Evolutionary conservation across 2,113 vertebrate species (phyloP).

Genomic region (Polypterus bichir): DNA sequence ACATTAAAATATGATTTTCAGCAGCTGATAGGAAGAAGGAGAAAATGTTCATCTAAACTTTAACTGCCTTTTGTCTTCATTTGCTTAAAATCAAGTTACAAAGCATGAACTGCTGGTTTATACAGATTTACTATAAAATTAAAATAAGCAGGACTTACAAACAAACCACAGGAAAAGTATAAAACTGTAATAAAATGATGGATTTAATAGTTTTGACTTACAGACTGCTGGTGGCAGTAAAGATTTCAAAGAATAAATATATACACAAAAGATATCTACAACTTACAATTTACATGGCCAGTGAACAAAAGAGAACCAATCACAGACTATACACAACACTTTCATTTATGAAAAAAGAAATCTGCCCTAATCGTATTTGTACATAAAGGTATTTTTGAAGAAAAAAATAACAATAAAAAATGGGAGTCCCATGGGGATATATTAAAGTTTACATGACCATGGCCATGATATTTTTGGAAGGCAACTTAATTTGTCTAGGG

Average conservation of each 20-base stretch:
- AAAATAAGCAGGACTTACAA: slow-evolving; percentile 39
- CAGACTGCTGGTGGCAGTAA: slow-evolving; percentile 82
- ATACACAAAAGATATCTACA: slow-evolving; percentile 69
- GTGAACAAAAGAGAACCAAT: slow-evolving; percentile 66
- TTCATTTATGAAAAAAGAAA: slow-evolving; percentile 49
- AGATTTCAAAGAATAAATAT: slow-evolving; percentile 75
- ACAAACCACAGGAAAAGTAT: slow-evolving; percentile 49
- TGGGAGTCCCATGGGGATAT: slow-evolving; percentile 73
- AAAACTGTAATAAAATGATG: slow-evolving; percentile 61
- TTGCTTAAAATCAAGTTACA: too few relatives aligned
- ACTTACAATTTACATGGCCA: slow-evolving; percentile 58
- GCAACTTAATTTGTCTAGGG: slow-evolving; percentile 64
- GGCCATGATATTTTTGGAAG: slow-evolving; percentile 65
- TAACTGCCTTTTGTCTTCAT: too few relatives aligned
- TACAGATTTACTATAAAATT: background rate
- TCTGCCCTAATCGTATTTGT: slow-evolving; percentile 23
- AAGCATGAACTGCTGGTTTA: too few relatives aligned
- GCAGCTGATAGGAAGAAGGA: too few relatives aligned
- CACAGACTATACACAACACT: slow-evolving; percentile 79
- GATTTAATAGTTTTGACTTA: slow-evolving; percentile 80
- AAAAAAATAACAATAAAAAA: slow-evolving; percentile 32
- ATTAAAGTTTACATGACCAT: slow-evolving; percentile 61
- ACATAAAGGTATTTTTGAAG: slow-evolving; percentile 55
- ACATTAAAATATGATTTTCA: too few relatives aligned
- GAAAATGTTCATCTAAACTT: too few relatives aligned